Conservation (phyloP, 2,797 vertebrate species). For the Pseudomugil gertrudae region DNA sequence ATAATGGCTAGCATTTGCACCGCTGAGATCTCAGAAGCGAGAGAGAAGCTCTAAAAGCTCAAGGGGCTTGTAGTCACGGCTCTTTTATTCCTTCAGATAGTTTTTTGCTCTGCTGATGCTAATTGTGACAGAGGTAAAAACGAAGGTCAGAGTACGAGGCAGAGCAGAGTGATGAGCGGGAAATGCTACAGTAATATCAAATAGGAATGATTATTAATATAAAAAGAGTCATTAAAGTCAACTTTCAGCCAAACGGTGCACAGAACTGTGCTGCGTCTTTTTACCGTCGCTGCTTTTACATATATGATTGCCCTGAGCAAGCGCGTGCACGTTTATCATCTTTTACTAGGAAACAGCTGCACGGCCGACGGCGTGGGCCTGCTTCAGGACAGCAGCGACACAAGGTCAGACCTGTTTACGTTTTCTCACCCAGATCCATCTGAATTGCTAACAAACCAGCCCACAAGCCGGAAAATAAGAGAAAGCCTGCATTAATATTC, state of each 20-base stretch:
- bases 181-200: constrained; percentile 13
- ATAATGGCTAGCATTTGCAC: constrained; percentile 30
- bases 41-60: constrained; percentile 31
- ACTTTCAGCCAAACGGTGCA: not conserved
- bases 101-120: constrained; percentile 19
- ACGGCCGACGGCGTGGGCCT: constrained; percentile 23
- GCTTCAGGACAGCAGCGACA: constrained; percentile 31
- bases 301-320: constrained; percentile 8
- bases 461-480: constrained; percentile 45
- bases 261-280: constrained; percentile 7
- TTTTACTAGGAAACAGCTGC: constrained; percentile 36
- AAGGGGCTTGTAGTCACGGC: constrained; percentile 33
- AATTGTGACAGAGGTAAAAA: constrained; percentile 28
- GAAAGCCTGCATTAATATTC: constrained; percentile 66
- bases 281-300: constrained; percentile 8
- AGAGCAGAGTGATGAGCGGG: constrained; percentile 3
- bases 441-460: constrained; percentile 53
- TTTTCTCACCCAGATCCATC: constrained; percentile 52
- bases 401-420: constrained; percentile 58
- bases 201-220: constrained; percentile 3
- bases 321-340: constrained; percentile 34
- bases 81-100: constrained; percentile 10
- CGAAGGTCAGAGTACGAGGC: constrained; percentile 46
- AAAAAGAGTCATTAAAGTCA: not conserved
- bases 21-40: constrained; percentile 20